Evolutionary conservation across 2,113 vertebrate genomes (phyloP).

Genomic region (Lycocorax pyrrhopterus): DNA sequence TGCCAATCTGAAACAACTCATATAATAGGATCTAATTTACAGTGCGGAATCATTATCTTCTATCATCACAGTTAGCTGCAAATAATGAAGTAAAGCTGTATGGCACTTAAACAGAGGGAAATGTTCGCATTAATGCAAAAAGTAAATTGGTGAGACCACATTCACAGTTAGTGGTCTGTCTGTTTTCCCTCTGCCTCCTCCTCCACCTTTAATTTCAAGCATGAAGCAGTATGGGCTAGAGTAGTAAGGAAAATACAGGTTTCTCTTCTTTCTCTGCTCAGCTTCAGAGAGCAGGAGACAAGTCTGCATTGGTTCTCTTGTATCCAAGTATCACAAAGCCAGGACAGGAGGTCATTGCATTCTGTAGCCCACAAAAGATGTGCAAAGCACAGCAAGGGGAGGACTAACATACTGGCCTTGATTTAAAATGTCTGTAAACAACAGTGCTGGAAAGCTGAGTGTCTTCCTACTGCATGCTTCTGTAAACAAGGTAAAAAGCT

Average conservation of each 20-base stretch:
- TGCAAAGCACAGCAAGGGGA: neutral
- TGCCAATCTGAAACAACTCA: constrained; percentile 11
- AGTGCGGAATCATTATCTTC: neutral
- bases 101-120: neutral
- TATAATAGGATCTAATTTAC: constrained; percentile 27
- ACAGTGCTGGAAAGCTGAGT: neutral
- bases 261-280: neutral
- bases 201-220: neutral
- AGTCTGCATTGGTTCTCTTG: neutral
- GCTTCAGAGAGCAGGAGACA: neutral
- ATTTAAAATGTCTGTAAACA: neutral
- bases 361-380: neutral
- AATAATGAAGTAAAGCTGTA: neutral
- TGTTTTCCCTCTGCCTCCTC: neutral
- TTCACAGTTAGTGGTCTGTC: neutral
- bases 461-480: neutral
- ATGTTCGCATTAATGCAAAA: neutral
- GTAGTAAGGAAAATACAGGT: neutral
- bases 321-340: neutral
- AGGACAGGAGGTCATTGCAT: neutral
- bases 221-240: neutral
- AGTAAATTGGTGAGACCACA: neutral
- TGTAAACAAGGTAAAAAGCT: neutral
- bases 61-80: neutral
- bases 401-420: neutral